Base-by-base conservation (phyloP, 2,888 invertebrate genomes). In the Epinotia nisella region DNA sequence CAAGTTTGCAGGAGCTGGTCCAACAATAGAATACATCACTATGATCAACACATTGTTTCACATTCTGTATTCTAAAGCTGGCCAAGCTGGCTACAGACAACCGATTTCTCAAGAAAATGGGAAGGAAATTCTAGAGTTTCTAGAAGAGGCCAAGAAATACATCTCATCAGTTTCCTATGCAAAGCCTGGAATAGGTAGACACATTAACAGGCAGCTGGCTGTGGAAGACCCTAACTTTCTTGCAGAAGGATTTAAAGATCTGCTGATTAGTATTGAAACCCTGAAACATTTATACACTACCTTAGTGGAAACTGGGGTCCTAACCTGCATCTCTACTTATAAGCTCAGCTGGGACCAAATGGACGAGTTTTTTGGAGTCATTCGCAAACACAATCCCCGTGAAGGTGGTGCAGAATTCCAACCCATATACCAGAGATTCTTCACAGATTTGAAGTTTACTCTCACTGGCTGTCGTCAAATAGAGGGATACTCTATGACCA, bases 81-180 rank as follows among this genome's bases (percentile, higher is more conserved):
- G 66, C 21, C 41, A 56, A 41, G 24, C 55, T 56, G 66, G 66
- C n/a, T 66, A n/a, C 21, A 55, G 24, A n/a, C 41, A 55, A 24
- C 55, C 66, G 11, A 56, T 66, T n/a, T 56, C 21, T 24, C 21
- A 24, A 56, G 66, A 66, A 66, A 66, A 56, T 56, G 66, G 66
- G 2, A 56, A 56, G n/a, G 66, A 66, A 56, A 66, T 66, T 56
- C 41, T 66, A n/a, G 55, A 66, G 17, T 66, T 66, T 41, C 15
- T 66, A 11, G 66, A 66, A 56, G 66, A 66, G 19, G 55, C 66
- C 21, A 66, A 66, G 41, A 66, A 66, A 56, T 66, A 56, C n/a
- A 56, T 66, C 29, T 21, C 66, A 11, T 56, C 66, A 5, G 41
- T 66, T 41, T 41, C 41, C 15, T 66, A 66, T 41, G 41, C 55